Evolutionary conservation across 2,888 invertebrate genomes (phyloP).

Genomic region (Coecobrya sp.): DNA sequence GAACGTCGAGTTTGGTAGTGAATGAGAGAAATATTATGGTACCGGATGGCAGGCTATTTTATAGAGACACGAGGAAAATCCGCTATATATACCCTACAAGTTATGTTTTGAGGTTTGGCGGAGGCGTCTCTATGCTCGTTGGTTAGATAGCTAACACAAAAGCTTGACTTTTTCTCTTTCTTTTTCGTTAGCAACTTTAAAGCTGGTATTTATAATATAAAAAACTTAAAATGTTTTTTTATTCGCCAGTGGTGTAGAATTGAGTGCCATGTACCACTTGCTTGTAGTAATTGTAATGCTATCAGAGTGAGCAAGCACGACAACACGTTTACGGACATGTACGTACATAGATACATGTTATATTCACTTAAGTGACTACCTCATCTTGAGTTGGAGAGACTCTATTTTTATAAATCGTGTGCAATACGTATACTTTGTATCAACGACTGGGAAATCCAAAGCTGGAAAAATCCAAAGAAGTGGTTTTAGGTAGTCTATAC

Average conservation of each 20-base stretch:
- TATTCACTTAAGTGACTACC: neutral
- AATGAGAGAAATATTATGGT: slow-evolving; percentile 5
- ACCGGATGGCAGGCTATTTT: no score
- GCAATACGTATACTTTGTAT: neutral
- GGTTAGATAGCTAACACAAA: neutral
- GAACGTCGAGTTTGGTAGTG: neutral
- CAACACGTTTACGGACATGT: neutral
- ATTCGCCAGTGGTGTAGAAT: neutral
- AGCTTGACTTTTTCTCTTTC: neutral
- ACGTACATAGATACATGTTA: no score
- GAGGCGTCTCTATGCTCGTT: no score
- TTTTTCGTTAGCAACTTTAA: neutral
- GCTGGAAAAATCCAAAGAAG: neutral
- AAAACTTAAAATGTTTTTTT: neutral
- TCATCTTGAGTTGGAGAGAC: neutral
- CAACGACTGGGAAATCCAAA: neutral
- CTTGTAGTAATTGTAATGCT: slow-evolving; percentile 23
- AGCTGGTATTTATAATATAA: neutral
- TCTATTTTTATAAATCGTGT: neutral
- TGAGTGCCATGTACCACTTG: neutral
- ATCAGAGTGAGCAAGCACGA: neutral
- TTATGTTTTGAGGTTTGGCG: slow-evolving; percentile 1
- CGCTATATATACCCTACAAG: neutral
- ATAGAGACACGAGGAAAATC: neutral
- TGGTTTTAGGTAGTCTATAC: neutral